Evolutionary conservation across 2,797 vertebrate genomes (phyloP).

Genomic region (Potorous gilbertii): DNA sequence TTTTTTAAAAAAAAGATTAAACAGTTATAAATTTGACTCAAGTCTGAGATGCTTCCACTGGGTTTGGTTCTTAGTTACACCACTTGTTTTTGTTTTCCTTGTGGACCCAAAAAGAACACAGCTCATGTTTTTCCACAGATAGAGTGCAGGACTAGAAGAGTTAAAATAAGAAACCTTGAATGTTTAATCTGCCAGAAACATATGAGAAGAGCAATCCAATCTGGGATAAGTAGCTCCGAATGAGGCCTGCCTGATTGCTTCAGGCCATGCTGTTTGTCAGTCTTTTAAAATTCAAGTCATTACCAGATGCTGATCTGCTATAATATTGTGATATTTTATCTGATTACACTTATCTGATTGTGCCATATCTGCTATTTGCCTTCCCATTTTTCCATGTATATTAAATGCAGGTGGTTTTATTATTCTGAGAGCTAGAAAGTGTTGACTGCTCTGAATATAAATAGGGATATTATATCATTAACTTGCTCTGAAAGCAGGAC

Average conservation of each 20-base stretch:
- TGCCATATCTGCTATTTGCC: slow-evolving; percentile 90
- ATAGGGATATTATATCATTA: slow-evolving; percentile 94
- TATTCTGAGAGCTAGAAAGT: slow-evolving; percentile 87
- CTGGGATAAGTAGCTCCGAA: slow-evolving; percentile 83
- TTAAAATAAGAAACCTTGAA: slow-evolving; percentile 84
- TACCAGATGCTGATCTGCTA: slow-evolving; percentile 89
- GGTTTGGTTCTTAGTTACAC: background rate
- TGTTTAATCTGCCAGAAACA: slow-evolving; percentile 86
- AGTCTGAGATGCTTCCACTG: slow-evolving; percentile 23
- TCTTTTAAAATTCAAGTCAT: slow-evolving; percentile 88
- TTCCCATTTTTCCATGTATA: slow-evolving; percentile 91
- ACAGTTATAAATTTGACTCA: slow-evolving; percentile 28
- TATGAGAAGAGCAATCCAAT: slow-evolving; percentile 85
- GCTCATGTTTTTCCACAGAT: slow-evolving; percentile 66
- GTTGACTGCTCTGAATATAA: slow-evolving; percentile 91
- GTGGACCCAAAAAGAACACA: slow-evolving; percentile 35
- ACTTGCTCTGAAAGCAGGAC: slow-evolving; percentile 86
- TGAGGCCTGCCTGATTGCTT: slow-evolving; percentile 84
- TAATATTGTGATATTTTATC: slow-evolving; percentile 94
- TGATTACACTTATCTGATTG: slow-evolving; percentile 94
- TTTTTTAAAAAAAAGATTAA: slow-evolving; percentile 51
- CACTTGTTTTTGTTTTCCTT: slow-evolving; percentile 55
- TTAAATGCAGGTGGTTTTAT: slow-evolving; percentile 94
- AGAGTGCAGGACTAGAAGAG: slow-evolving; percentile 77
- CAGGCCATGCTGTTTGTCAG: slow-evolving; percentile 87